A percentile compares a stretch with the other conserved stretches of the same genome.
phyloP scores from a whole-genome alignment of 53 echinoderm and acorn worm species.

The Hippasteria phrygiana region DNA sequence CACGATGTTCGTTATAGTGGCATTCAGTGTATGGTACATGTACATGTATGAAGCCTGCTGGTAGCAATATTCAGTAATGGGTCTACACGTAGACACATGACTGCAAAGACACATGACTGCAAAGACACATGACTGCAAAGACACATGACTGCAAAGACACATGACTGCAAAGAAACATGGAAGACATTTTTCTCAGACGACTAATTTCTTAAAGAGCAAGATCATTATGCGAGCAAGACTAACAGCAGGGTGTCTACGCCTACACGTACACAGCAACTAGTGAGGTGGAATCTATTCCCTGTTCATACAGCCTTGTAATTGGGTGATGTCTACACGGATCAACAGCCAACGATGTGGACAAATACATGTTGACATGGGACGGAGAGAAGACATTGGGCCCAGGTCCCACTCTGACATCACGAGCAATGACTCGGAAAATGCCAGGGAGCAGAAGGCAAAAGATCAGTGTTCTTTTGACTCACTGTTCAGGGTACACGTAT shows the following conservation, averaged over 20 bases:
- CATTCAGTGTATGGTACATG: too few species aligned
- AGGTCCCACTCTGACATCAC: background rate
- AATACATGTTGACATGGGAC: constrained; percentile 16
- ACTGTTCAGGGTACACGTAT: background rate
- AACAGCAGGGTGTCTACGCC: constrained; percentile 9
- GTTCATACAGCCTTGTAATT: constrained; percentile 7
- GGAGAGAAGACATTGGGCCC: background rate
- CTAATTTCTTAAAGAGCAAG: background rate
- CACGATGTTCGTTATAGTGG: too few species aligned
- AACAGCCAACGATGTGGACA: constrained; percentile 1
- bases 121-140: background rate
- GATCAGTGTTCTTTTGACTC: too few species aligned
- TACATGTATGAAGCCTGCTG: background rate
- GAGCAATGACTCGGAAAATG: background rate
- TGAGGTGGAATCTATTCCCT: constrained; percentile 2
- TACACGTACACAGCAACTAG: background rate
- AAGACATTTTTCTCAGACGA: background rate
- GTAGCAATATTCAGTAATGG: background rate
- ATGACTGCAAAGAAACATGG: background rate
- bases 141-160: background rate
- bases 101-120: background rate
- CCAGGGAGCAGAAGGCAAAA: background rate
- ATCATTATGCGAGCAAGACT: background rate
- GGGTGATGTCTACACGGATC: constrained; percentile 20
- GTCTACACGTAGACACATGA: background rate